Percentiles rank a stretch among this genome's conserved stretches.
Conservation (phyloP, 2,113 vertebrate species). For the Lepisosteus oculatus region DNA sequence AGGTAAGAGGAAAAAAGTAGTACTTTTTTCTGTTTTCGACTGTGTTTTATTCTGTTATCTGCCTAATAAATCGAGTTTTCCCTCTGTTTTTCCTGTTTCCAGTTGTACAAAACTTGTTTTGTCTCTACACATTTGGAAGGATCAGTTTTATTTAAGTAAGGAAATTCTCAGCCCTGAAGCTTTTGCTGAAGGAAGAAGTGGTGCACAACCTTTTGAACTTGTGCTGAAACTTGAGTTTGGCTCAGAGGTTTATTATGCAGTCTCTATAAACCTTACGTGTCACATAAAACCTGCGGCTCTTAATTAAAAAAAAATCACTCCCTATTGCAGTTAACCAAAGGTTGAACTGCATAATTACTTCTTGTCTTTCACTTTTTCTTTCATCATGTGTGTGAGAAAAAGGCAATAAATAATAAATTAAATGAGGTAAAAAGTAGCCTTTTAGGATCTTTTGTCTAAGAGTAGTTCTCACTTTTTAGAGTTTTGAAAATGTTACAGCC, state of each 20-base stretch:
- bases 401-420: too few species aligned
- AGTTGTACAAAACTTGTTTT: slow-evolving; percentile 78
- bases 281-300: slow-evolving; percentile 15
- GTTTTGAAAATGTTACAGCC: too few species aligned
- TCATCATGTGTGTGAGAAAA: too few species aligned
- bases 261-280: slow-evolving; percentile 40
- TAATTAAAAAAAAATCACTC: background rate
- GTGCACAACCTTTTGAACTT: slow-evolving; percentile 87
- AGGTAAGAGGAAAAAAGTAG: slow-evolving; percentile 52
- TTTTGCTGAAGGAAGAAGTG: slow-evolving; percentile 84
- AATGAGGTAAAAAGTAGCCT: too few species aligned
- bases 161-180: slow-evolving; percentile 79
- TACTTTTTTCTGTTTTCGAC: slow-evolving; percentile 27
- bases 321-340: background rate
- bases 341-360: background rate
- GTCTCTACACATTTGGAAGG: slow-evolving; percentile 71
- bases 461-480: too few species aligned
- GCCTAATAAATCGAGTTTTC: slow-evolving; percentile 80
- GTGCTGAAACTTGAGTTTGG: slow-evolving; percentile 50
- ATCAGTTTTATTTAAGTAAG: slow-evolving; percentile 80
- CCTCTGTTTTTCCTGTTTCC: slow-evolving; percentile 87
- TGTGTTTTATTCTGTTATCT: slow-evolving; percentile 51
- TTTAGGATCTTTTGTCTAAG: too few species aligned
- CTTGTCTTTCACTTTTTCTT: too few species aligned
- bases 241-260: background rate